phyloP scores from a whole-genome alignment of 2,113 vertebrate species.

The Empidonax traillii region DNA sequence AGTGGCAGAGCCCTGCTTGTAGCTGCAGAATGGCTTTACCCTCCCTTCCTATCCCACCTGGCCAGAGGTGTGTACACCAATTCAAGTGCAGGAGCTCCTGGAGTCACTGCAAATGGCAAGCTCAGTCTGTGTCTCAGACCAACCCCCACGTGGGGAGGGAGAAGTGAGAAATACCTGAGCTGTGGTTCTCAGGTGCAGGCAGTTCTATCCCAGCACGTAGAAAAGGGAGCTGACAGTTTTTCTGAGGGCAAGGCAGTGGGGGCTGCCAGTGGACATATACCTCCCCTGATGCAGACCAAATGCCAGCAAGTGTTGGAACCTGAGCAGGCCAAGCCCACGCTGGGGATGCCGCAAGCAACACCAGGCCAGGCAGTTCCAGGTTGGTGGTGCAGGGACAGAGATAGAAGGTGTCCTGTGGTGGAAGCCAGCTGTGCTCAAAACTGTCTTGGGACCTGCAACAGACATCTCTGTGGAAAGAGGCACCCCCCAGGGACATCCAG shows the following conservation, averaged over 20 bases:
- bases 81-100: not conserved
- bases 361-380: not conserved
- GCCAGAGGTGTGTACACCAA: accelerated
- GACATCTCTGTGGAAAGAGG: not conserved
- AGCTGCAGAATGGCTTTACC: not conserved
- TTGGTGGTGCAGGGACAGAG: not conserved
- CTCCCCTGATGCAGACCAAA: not conserved
- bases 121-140: not conserved
- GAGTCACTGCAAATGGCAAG: not conserved
- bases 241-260: not conserved
- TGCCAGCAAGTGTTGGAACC: not conserved
- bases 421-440: not conserved
- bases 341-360: not conserved
- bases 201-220: not conserved
- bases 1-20: not conserved
- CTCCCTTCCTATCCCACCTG: not conserved
- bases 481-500: not conserved
- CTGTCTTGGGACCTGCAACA: not conserved
- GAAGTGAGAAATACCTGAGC: not conserved
- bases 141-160: not conserved
- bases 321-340: not conserved
- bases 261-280: not conserved
- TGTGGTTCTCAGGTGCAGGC: not conserved
- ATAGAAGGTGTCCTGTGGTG: not conserved
- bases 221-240: not conserved